Conservation (phyloP, 2,113 vertebrate species). For the Menura novaehollandiae region DNA sequence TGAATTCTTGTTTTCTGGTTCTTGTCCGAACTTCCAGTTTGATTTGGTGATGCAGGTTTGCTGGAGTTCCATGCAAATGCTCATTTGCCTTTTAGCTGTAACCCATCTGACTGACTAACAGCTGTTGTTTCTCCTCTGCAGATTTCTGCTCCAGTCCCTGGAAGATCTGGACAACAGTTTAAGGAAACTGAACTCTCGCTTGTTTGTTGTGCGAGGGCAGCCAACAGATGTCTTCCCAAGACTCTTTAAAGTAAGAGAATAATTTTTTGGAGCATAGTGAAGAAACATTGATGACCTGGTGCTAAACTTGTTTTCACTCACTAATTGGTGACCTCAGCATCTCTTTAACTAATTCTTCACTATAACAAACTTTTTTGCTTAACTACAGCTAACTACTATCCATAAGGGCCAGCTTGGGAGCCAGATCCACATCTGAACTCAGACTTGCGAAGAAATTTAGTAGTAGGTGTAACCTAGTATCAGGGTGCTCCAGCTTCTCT, state of each 20-base stretch:
- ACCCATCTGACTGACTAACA: not conserved
- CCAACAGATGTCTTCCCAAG: constrained; percentile 93
- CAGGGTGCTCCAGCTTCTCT: not conserved
- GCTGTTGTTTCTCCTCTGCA: constrained; percentile 50
- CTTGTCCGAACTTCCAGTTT: not conserved
- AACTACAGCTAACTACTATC: not conserved
- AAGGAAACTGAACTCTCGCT: constrained; percentile 90
- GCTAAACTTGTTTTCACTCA: not conserved
- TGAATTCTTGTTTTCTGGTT: not conserved
- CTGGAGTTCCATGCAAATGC: not conserved
- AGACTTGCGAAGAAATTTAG: not conserved
- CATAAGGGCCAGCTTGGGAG: not conserved
- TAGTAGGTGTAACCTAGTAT: not conserved
- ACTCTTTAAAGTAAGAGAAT: constrained; percentile 87
- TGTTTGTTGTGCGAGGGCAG: constrained; percentile 93
- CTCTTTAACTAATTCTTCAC: not conserved
- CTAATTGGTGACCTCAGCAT: not conserved
- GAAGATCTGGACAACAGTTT: constrained; percentile 93
- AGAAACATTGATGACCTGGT: not conserved
- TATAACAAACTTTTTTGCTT: not conserved
- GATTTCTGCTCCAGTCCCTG: constrained; percentile 91
- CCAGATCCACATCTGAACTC: not conserved
- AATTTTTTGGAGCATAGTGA: not conserved
- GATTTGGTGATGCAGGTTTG: not conserved
- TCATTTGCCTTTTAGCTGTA: not conserved